Conservation (phyloP, 1,140 invertebrate species). For the Macrobrachium rosenbergii region DNA sequence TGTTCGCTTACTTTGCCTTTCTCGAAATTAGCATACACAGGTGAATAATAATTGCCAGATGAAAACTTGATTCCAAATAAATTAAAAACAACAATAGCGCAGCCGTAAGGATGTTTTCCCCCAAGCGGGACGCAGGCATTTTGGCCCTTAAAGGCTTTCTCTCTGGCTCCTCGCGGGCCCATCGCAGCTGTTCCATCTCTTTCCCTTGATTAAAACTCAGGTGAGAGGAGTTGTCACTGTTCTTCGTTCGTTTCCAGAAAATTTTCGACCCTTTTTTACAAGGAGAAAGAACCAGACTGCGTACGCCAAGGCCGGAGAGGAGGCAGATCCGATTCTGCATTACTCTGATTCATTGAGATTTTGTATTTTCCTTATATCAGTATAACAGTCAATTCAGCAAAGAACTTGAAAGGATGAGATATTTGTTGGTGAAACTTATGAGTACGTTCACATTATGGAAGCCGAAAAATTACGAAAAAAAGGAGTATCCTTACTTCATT, state of each 20-base stretch:
- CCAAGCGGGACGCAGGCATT: not conserved
- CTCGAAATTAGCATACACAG: slow-evolving; percentile 53
- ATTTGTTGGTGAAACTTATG: too few species aligned
- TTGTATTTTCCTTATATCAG: too few species aligned
- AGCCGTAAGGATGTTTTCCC: slow-evolving; percentile 1
- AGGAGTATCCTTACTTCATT: too few species aligned
- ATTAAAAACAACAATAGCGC: slow-evolving; percentile 47
- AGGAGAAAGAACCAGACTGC: not conserved
- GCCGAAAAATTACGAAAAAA: too few species aligned
- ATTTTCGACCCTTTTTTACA: not conserved
- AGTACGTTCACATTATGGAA: too few species aligned
- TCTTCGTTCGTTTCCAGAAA: slow-evolving; percentile 16
- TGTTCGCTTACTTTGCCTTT: slow-evolving; percentile 5
- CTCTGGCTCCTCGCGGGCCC: slow-evolving; percentile 29
- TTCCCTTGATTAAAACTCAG: slow-evolving; percentile 63
- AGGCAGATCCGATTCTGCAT: not conserved
- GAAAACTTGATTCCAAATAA: slow-evolving; percentile 57
- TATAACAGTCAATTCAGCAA: too few species aligned
- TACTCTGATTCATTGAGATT: not conserved
- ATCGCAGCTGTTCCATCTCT: slow-evolving; percentile 57
- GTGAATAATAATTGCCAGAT: slow-evolving; percentile 58
- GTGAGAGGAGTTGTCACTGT: slow-evolving; percentile 31
- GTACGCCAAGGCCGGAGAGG: not conserved
- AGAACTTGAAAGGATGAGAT: too few species aligned
- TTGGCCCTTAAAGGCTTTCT: not conserved